Conservation (phyloP, 2,888 invertebrate genomes). For the Harpagoxenus sublaevis region DNA sequence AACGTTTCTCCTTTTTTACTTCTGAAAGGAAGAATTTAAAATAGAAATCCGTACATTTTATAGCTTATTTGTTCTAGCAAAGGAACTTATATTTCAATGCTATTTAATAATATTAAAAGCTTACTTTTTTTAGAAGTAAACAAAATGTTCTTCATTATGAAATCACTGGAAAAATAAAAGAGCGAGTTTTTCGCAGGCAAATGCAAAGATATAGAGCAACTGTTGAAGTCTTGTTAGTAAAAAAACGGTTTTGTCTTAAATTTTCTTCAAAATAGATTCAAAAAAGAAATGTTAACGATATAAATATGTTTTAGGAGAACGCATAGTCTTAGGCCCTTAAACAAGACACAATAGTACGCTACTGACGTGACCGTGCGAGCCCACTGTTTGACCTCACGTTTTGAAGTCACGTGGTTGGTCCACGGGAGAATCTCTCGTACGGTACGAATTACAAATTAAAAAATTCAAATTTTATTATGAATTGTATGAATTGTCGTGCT, state of each 20-base stretch:
- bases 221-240: neutral
- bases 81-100: neutral
- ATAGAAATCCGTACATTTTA: neutral
- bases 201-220: too few relatives aligned
- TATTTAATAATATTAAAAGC: neutral
- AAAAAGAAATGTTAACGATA: too few relatives aligned
- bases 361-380: neutral
- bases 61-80: too few relatives aligned
- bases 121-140: neutral
- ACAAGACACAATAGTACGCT: neutral
- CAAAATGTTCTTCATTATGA: too few relatives aligned
- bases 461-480: neutral
- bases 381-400: neutral
- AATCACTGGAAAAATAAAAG: neutral
- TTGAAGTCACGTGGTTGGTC: constrained; percentile 20
- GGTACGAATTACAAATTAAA: neutral
- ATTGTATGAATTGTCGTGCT: neutral
- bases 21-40: neutral
- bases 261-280: neutral
- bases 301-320: too few relatives aligned
- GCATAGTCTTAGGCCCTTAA: neutral
- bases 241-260: neutral
- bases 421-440: neutral
- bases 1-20: neutral
- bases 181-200: neutral